Evolutionary conservation across 37 sponge, comb jelly and placozoan genomes (phyloP).

Genomic region (Petrosia ficiformis): DNA sequence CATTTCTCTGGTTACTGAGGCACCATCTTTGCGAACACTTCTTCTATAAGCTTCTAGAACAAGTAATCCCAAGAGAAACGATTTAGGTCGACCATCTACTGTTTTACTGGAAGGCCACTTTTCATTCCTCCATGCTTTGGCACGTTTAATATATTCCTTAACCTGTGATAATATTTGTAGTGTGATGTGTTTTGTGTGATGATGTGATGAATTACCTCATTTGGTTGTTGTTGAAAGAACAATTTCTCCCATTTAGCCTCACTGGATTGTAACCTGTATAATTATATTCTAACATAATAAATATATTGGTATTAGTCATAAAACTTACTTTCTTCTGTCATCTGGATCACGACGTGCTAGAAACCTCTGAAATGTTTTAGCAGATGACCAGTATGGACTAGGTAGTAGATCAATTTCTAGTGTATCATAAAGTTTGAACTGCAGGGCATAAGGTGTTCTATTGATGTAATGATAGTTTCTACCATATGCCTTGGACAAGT

Average conservation of each 20-base stretch:
- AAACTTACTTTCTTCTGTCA: constrained; percentile 11
- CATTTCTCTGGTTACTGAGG: not conserved
- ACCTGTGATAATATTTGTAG: constrained; percentile 2
- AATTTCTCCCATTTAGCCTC: constrained; percentile 54
- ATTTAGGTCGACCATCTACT: constrained; percentile 33
- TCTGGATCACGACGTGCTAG: constrained; percentile 15
- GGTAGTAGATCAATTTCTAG: constrained; percentile 56
- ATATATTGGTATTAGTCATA: no score
- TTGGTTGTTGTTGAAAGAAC: constrained; percentile 43
- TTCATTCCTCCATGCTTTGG: constrained; percentile 63
- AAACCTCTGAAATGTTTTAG: constrained; percentile 16
- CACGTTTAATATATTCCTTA: constrained; percentile 58
- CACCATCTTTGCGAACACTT: not conserved
- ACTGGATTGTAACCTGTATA: constrained; percentile 31
- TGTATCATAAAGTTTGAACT: constrained; percentile 12
- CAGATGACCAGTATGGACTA: constrained; percentile 38
- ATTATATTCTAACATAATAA: not conserved
- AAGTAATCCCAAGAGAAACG: constrained; percentile 35
- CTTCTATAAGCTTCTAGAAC: constrained; percentile 27
- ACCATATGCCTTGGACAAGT: not conserved
- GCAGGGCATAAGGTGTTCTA: constrained; percentile 8
- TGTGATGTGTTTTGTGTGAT: not conserved
- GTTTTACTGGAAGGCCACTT: constrained; percentile 4
- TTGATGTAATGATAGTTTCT: not conserved
- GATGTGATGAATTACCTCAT: constrained; percentile 26